phyloP scores from a whole-genome alignment of 2,797 vertebrate genomes.

The Alectoris magna region DNA sequence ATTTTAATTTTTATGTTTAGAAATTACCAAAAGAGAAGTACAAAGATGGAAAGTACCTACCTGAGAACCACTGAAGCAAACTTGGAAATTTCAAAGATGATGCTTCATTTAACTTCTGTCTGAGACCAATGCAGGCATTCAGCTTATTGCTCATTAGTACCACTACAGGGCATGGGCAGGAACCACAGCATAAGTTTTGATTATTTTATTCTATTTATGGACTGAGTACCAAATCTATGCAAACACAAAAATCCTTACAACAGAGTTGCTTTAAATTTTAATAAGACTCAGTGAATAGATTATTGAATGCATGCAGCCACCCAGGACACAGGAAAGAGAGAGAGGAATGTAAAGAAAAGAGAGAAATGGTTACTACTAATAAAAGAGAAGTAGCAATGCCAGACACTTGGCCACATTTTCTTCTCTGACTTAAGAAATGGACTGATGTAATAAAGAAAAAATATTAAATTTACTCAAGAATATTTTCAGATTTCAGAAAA shows the following conservation, averaged over 20 bases:
- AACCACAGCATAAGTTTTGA: not conserved
- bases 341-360: not conserved
- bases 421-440: not conserved
- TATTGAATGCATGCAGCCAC: not conserved
- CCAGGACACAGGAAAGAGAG: not conserved
- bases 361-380: not conserved
- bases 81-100: not conserved
- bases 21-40: not conserved
- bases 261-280: slow-evolving; percentile 44
- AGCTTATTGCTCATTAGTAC: not conserved
- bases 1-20: not conserved
- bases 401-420: not conserved
- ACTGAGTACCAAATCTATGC: not conserved
- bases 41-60: not conserved
- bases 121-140: not conserved
- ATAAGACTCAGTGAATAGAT: slow-evolving; percentile 4
- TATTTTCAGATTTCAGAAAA: not conserved
- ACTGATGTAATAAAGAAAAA: not conserved
- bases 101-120: not conserved
- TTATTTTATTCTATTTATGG: not conserved
- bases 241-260: not conserved
- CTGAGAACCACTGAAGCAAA: not conserved
- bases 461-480: not conserved
- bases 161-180: not conserved
- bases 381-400: not conserved